Percentiles rank a stretch among this genome's conserved stretches.
phyloP scores from a whole-genome alignment of 2,797 vertebrate species.

The Gadopsis marmoratus region DNA sequence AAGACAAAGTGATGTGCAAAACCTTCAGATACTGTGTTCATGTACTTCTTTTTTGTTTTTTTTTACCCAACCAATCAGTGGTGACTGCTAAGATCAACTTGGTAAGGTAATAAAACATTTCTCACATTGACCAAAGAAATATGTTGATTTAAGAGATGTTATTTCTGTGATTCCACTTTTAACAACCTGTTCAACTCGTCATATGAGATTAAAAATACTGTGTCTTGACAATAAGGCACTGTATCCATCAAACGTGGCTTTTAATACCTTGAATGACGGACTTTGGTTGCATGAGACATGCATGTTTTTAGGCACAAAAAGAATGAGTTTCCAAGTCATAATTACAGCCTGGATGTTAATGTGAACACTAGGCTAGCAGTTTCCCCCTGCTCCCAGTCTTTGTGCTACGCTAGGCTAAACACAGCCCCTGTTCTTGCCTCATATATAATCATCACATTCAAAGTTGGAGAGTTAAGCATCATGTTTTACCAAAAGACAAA shows the following conservation, averaged over 20 bases:
- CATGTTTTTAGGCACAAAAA: too few species aligned
- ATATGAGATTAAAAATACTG: background rate
- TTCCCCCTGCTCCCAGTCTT: background rate
- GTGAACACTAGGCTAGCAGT: background rate
- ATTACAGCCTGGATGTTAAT: background rate
- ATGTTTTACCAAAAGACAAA: too few species aligned
- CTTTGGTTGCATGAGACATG: background rate
- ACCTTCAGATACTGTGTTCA: background rate
- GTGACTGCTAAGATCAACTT: background rate
- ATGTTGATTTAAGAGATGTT: background rate
- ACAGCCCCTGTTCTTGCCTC: too few species aligned
- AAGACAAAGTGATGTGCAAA: background rate
- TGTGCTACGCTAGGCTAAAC: background rate
- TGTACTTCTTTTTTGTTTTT: background rate
- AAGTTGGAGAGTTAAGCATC: too few species aligned
- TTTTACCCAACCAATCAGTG: background rate
- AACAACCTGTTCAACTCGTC: background rate
- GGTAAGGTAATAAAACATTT: background rate
- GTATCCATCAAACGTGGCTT: background rate
- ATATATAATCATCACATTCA: too few species aligned
- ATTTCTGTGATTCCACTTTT: background rate
- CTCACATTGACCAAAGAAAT: background rate
- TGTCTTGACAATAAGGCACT: background rate
- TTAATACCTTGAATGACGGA: background rate
- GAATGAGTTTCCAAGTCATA: background rate